A percentile compares a stretch with the other conserved stretches of the same genome.
Conservation (phyloP, 2,113 vertebrate species). For the Callocephalon fimbriatum region DNA sequence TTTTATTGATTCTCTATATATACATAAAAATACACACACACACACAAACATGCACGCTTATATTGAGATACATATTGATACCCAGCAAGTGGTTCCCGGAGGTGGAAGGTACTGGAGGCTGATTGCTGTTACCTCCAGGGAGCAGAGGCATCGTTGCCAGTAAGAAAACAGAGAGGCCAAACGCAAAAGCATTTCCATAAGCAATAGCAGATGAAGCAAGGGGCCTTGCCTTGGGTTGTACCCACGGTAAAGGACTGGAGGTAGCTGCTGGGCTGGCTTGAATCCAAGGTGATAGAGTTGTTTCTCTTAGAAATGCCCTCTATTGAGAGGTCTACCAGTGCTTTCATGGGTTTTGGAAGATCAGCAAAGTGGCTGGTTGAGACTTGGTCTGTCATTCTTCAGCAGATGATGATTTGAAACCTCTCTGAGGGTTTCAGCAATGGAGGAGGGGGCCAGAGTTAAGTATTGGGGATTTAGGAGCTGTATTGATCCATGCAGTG, state of each 20-base stretch:
- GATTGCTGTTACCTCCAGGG: neutral
- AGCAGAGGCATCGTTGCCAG: neutral
- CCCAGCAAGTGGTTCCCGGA: neutral
- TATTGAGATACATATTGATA: neutral
- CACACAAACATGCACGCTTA: neutral
- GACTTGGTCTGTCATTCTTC: neutral
- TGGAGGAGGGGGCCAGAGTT: neutral
- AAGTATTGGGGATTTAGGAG: accelerated
- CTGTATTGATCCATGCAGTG: neutral
- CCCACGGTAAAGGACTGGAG: neutral
- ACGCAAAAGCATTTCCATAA: neutral
- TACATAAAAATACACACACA: neutral
- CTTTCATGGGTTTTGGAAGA: neutral
- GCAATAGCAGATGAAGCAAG: neutral
- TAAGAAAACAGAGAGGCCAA: neutral
- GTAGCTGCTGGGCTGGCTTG: neutral
- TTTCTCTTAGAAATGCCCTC: neutral
- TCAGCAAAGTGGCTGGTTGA: neutral
- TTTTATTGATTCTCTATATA: conserved; percentile 7
- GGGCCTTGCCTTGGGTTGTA: neutral
- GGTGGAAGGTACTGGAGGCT: neutral
- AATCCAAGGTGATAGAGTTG: neutral
- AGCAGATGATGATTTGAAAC: neutral
- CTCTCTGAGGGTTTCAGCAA: neutral
- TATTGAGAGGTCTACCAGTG: neutral